Percentiles rank a stretch among this genome's conserved stretches.
These are phyloP conservation scores for Mustelus asterias DNA, from an alignment of 2,113 vertebrate genomes.

Conservation along the genomic window DNA sequence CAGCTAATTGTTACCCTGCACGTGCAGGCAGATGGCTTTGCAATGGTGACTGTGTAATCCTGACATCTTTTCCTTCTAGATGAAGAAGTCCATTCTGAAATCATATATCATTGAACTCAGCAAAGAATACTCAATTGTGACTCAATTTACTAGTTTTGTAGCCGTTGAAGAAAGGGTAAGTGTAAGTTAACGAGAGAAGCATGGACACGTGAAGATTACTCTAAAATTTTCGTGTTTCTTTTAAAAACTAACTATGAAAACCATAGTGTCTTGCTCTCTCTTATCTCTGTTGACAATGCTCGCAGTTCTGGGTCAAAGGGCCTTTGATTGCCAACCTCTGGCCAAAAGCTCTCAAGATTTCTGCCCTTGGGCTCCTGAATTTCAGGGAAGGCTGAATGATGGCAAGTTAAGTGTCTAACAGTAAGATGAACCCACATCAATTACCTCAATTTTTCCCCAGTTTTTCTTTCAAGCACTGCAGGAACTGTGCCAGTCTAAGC, in stretches of 20 bases:
- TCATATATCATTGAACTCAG: slow-evolving; percentile 69
- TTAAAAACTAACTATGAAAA: slow-evolving; percentile 12
- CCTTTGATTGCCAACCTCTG: not conserved
- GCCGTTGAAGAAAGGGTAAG: slow-evolving; percentile 78
- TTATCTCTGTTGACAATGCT: not conserved
- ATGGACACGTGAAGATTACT: not conserved
- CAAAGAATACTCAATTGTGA: slow-evolving; percentile 75
- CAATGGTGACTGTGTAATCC: not conserved
- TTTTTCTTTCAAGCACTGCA: not conserved
- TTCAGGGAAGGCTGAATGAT: too few relatives aligned
- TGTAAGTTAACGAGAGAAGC: slow-evolving; percentile 37
- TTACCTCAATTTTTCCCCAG: not conserved
- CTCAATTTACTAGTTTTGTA: slow-evolving; percentile 82
- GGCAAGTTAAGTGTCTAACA: too few relatives aligned
- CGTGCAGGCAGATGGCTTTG: not conserved
- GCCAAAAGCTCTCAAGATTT: too few relatives aligned
- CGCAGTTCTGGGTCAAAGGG: not conserved
- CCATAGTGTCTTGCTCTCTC: not conserved
- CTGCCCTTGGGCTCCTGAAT: too few relatives aligned
- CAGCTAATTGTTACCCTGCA: not conserved
- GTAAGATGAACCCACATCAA: too few relatives aligned
- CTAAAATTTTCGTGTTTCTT: not conserved
- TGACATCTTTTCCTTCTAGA: slow-evolving; percentile 51
- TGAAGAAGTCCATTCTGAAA: slow-evolving; percentile 70
- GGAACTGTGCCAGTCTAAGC: too few relatives aligned